phyloP scores from a whole-genome alignment of 2,113 vertebrate species.

The Myanophis thanlyinensis region DNA sequence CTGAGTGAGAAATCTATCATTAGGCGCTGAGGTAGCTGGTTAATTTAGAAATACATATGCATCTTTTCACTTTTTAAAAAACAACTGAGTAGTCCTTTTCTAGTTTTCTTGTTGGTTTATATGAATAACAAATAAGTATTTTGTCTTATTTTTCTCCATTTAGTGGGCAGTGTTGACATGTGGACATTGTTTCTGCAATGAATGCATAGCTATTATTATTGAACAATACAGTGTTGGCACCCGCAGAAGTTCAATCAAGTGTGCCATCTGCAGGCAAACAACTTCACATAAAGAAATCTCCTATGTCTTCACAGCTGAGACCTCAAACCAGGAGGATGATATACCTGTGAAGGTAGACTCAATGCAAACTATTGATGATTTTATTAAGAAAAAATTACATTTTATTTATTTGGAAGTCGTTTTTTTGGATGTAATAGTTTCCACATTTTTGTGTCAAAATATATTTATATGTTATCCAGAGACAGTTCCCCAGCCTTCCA shows the following conservation, averaged over 20 bases:
- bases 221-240: slow-evolving; percentile 94
- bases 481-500: background rate
- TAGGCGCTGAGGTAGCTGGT: background rate
- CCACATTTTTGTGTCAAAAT: background rate
- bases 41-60: background rate
- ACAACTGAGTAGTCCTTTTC: background rate
- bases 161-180: slow-evolving; percentile 98
- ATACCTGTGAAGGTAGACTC: slow-evolving; percentile 87
- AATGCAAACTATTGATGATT: fast-evolving
- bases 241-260: slow-evolving; percentile 88
- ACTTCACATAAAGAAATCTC: slow-evolving; percentile 96
- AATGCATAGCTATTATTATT: slow-evolving; percentile 92
- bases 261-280: slow-evolving; percentile 95
- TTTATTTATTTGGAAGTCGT: background rate
- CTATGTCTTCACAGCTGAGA: slow-evolving; percentile 92
- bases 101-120: background rate
- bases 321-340: slow-evolving; percentile 84
- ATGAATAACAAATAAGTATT: background rate
- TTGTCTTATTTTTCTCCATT: slow-evolving; percentile 24
- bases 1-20: background rate
- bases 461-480: background rate
- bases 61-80: background rate
- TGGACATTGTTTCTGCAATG: slow-evolving; percentile 97
- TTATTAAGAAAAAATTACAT: background rate
- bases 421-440: background rate